phyloP scores from a whole-genome alignment of 2,888 invertebrate species.

The Diaperis boleti region DNA sequence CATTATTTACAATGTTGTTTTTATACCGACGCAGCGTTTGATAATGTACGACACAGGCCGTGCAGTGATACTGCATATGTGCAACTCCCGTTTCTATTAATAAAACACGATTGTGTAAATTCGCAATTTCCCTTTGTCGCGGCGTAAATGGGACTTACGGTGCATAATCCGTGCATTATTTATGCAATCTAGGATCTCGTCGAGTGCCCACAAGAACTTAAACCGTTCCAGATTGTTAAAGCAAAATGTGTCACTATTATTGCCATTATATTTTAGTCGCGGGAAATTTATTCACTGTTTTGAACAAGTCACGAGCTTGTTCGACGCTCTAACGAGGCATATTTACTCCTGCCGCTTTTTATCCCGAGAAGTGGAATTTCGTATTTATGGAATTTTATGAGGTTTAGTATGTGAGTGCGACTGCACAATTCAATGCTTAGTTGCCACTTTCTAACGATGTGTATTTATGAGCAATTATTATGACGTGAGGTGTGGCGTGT shows the following conservation, averaged over 20 bases:
- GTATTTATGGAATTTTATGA: background rate
- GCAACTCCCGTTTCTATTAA: constrained; percentile 10
- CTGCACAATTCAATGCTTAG: background rate
- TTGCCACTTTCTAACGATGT: too few species aligned
- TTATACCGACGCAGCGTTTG: background rate
- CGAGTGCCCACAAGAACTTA: constrained; percentile 27
- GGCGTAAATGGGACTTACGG: constrained; percentile 27
- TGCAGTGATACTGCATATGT: constrained; percentile 8
- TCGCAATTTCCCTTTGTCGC: constrained; percentile 21
- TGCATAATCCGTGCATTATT: constrained; percentile 32
- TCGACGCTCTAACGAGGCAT: background rate
- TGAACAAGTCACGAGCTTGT: background rate
- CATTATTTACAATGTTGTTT: constrained; percentile 18
- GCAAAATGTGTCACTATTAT: constrained; percentile 39
- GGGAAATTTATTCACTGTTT: background rate
- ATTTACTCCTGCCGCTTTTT: too few species aligned
- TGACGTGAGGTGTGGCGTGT: too few species aligned
- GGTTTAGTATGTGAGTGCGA: background rate
- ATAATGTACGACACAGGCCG: background rate
- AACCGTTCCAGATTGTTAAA: constrained; percentile 37
- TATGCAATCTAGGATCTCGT: constrained; percentile 36
- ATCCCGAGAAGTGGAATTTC: background rate
- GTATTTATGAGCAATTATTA: too few species aligned
- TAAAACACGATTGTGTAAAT: constrained; percentile 29
- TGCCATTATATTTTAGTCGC: constrained; percentile 34